Evolutionary conservation across 2,888 invertebrate species (phyloP).

Genomic region (Drosophila greeni): DNA sequence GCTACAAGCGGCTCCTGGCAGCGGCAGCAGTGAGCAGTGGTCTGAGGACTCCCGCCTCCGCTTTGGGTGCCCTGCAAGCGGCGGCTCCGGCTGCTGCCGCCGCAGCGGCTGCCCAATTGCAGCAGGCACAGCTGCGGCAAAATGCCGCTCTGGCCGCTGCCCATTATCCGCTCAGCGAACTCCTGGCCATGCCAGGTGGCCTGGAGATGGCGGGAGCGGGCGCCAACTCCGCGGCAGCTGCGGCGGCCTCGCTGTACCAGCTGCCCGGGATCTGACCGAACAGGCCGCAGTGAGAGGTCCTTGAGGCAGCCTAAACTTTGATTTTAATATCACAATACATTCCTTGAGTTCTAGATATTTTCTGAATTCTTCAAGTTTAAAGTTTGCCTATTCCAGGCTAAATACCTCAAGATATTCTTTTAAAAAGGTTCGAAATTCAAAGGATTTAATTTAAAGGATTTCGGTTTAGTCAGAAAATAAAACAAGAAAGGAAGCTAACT

Average conservation of each 20-base stretch:
- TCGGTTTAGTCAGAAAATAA: background rate
- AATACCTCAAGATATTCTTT: background rate
- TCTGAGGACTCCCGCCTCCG: constrained; percentile 67
- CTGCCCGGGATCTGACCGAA: constrained; percentile 85
- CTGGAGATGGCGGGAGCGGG: constrained; percentile 80
- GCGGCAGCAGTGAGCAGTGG: constrained; percentile 77
- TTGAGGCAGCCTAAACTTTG: background rate
- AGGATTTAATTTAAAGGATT: background rate
- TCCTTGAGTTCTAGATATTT: background rate
- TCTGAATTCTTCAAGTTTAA: background rate
- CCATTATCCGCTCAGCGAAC: constrained; percentile 84
- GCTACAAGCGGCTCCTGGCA: constrained; percentile 78
- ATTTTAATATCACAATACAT: constrained; percentile 1
- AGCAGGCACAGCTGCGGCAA: constrained; percentile 71
- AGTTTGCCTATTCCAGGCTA: background rate
- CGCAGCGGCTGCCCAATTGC: constrained; percentile 68
- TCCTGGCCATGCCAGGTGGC: constrained; percentile 85
- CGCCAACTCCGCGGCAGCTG: constrained; percentile 75
- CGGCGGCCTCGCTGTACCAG: constrained; percentile 84
- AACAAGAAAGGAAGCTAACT: too few species aligned
- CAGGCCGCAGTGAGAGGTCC: constrained; percentile 63
- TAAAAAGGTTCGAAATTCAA: background rate
- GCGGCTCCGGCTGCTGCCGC: constrained; percentile 48
- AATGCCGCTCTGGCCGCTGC: constrained; percentile 77
- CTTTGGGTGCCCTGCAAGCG: constrained; percentile 75